A percentile compares a stretch with the other conserved stretches of the same genome.
phyloP scores from a whole-genome alignment of 2,888 invertebrate genomes.

The Artemia sinica region DNA sequence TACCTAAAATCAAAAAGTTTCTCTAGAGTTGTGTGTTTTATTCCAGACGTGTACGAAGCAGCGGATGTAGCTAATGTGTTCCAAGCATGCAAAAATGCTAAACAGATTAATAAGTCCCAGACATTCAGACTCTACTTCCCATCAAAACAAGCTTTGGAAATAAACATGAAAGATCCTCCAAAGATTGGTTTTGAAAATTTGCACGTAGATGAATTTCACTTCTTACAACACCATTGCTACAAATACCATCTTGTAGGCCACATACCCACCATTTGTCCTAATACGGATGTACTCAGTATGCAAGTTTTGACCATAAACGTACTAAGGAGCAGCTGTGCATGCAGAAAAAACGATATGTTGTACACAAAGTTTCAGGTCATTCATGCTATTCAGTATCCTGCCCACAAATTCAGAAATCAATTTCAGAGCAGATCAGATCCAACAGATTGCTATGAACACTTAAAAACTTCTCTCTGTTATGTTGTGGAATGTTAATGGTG shows the following conservation, averaged over 20 bases:
- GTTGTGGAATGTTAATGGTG: too few species aligned
- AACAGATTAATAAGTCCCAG: background rate
- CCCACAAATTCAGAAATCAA: background rate
- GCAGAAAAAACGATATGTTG: background rate
- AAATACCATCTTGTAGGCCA: background rate
- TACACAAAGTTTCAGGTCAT: background rate
- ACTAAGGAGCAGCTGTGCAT: background rate
- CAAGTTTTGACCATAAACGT: background rate
- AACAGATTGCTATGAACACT: too few species aligned
- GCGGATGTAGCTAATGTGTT: too few species aligned
- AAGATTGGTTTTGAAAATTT: background rate
- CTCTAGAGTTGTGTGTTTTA: too few species aligned
- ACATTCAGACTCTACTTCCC: constrained; percentile 6
- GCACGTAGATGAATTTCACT: background rate
- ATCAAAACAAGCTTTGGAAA: background rate
- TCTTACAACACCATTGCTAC: background rate
- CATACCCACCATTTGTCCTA: background rate
- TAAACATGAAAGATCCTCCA: background rate
- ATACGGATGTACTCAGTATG: background rate
- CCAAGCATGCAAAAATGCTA: background rate
- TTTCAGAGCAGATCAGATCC: background rate
- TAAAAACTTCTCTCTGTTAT: too few species aligned
- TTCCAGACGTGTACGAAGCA: too few species aligned
- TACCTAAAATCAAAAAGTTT: too few species aligned
- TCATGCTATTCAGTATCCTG: background rate